These are phyloP conservation scores for Drosophila seguyi DNA, from an alignment of 1,140 invertebrate species.

Conservation along the genomic window DNA sequence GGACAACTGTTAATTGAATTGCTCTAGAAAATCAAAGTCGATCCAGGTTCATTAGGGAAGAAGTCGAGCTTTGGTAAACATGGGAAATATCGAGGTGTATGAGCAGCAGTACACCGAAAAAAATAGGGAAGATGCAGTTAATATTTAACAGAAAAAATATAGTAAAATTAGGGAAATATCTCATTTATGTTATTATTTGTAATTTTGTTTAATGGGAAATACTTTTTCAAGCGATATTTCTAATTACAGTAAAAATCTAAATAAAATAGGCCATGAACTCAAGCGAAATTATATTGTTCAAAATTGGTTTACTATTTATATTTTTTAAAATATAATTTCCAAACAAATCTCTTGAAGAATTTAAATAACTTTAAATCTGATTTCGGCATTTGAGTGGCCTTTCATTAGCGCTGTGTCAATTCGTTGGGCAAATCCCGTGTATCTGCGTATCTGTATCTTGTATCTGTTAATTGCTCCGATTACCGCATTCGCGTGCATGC, in stretches of 20 bases:
- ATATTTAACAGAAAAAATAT: neutral
- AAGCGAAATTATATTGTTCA: too few relatives aligned
- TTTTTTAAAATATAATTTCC: too few relatives aligned
- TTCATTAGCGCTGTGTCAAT: slow-evolving; percentile 70
- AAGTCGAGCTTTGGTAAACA: slow-evolving; percentile 31
- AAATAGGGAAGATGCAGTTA: neutral
- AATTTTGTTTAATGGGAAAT: neutral
- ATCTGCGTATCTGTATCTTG: slow-evolving; percentile 35
- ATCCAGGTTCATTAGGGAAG: slow-evolving; percentile 53
- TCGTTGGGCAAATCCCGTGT: slow-evolving; percentile 45
- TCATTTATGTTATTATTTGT: neutral
- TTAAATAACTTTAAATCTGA: too few relatives aligned
- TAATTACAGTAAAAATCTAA: too few relatives aligned
- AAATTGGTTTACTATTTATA: too few relatives aligned
- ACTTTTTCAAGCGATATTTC: too few relatives aligned
- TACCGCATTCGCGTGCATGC: slow-evolving; percentile 30
- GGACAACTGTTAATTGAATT: slow-evolving; percentile 72
- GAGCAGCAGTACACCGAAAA: neutral
- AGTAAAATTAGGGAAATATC: neutral
- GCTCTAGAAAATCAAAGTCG: slow-evolving; percentile 47
- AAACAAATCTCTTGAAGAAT: too few relatives aligned
- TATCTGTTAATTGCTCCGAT: slow-evolving; percentile 56
- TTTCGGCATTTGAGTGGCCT: slow-evolving; percentile 21
- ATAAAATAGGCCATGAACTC: too few relatives aligned
- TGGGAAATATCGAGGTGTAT: neutral